A percentile compares a stretch with the other conserved stretches of the same genome.
Evolutionary conservation across 2,113 vertebrate genomes (phyloP).

Genomic region (Oreochromis niloticus): DNA sequence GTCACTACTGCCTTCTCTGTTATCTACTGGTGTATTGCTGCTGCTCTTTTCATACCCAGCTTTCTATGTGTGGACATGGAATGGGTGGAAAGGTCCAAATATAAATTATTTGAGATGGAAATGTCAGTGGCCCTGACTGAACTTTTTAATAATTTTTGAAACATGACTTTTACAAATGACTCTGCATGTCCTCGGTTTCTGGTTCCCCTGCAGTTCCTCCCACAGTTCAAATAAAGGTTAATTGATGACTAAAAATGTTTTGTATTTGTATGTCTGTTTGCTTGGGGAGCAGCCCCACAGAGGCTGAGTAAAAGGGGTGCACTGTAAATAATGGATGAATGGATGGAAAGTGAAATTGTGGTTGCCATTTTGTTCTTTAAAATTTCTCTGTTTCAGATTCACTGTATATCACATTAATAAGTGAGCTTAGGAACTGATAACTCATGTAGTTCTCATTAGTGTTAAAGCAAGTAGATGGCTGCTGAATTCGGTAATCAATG

Average conservation of each 20-base stretch:
- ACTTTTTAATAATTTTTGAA: background rate
- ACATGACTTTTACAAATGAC: background rate
- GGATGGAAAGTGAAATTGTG: background rate
- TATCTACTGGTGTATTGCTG: background rate
- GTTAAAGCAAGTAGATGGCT: background rate
- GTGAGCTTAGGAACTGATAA: background rate
- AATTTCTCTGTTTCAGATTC: background rate
- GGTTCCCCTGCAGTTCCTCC: background rate
- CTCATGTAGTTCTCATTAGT: background rate
- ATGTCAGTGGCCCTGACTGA: background rate
- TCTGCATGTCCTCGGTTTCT: background rate
- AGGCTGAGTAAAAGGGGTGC: background rate
- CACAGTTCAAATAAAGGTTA: background rate
- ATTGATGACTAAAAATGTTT: background rate
- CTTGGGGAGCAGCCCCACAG: background rate
- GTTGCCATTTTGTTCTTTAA: background rate
- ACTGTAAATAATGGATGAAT: background rate
- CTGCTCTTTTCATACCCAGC: background rate
- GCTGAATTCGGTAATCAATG: background rate
- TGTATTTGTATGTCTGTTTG: background rate
- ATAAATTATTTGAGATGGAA: background rate
- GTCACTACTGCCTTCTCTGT: background rate
- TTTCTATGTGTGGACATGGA: background rate
- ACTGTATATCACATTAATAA: background rate
- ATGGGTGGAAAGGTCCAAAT: background rate